These are phyloP conservation scores for Mamestra configurata DNA, from an alignment of 1,140 invertebrate species.

Conservation along the genomic window DNA sequence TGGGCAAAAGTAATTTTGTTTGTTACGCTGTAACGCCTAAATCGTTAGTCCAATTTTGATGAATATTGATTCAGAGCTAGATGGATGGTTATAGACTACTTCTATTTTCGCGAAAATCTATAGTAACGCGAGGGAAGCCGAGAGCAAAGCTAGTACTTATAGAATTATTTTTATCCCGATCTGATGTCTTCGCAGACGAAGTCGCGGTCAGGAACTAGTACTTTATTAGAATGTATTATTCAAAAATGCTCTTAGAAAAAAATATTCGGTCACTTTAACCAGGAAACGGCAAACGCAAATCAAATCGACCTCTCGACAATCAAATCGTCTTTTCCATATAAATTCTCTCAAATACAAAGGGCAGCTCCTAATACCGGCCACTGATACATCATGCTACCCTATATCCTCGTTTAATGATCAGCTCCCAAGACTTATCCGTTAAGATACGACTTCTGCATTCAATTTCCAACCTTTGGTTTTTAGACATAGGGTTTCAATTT, in stretches of 20 bases:
- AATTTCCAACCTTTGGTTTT: not conserved
- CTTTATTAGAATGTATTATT: too few relatives aligned
- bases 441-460: not conserved
- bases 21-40: too few relatives aligned
- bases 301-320: not conserved
- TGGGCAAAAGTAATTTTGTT: too few relatives aligned
- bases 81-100: too few relatives aligned
- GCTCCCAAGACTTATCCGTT: not conserved
- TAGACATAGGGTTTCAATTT: not conserved
- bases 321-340: not conserved
- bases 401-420: slow-evolving; percentile 22
- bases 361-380: not conserved
- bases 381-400: slow-evolving; percentile 20
- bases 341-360: slow-evolving; percentile 3
- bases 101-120: too few relatives aligned
- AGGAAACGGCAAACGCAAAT: not conserved
- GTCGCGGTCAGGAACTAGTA: too few relatives aligned
- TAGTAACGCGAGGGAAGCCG: too few relatives aligned
- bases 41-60: too few relatives aligned
- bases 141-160: too few relatives aligned
- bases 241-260: not conserved
- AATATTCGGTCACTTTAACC: not conserved
- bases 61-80: too few relatives aligned
- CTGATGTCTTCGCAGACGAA: too few relatives aligned
- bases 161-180: too few relatives aligned